Conservation (phyloP, 2,113 vertebrate genomes). For the Mixornis gularis region DNA sequence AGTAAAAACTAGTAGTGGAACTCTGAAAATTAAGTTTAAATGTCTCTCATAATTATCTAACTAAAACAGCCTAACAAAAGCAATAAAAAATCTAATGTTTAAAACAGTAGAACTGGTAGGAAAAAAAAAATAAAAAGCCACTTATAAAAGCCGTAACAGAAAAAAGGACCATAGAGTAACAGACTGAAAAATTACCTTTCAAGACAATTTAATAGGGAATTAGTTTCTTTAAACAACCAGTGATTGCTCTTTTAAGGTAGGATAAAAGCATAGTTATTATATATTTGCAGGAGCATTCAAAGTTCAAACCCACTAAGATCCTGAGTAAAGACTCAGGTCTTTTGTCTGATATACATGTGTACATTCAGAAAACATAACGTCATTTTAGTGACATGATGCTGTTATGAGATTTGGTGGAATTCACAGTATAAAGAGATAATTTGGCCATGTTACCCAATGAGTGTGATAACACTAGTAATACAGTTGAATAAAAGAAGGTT, state of each 20-base stretch:
- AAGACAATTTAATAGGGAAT: background rate
- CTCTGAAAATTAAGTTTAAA: background rate
- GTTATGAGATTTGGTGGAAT: background rate
- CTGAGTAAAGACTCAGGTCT: background rate
- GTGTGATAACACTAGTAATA: background rate
- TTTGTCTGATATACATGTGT: background rate
- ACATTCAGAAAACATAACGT: rapidly evolving
- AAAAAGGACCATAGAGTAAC: background rate
- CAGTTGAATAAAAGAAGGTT: rapidly evolving
- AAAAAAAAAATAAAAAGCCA: background rate
- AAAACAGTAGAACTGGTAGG: background rate
- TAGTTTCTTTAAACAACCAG: background rate
- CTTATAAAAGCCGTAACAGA: background rate
- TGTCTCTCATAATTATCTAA: background rate
- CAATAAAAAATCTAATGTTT: background rate
- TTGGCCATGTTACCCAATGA: rapidly evolving
- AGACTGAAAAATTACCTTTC: background rate
- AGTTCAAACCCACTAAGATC: background rate
- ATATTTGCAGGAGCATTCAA: background rate
- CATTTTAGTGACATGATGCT: background rate
- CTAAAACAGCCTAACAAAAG: background rate
- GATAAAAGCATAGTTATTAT: background rate
- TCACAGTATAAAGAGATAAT: background rate
- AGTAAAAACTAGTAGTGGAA: background rate
- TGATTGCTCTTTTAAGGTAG: rapidly evolving